Conservation (phyloP, 2,888 invertebrate genomes). For the Ophonus ardosiacus region DNA sequence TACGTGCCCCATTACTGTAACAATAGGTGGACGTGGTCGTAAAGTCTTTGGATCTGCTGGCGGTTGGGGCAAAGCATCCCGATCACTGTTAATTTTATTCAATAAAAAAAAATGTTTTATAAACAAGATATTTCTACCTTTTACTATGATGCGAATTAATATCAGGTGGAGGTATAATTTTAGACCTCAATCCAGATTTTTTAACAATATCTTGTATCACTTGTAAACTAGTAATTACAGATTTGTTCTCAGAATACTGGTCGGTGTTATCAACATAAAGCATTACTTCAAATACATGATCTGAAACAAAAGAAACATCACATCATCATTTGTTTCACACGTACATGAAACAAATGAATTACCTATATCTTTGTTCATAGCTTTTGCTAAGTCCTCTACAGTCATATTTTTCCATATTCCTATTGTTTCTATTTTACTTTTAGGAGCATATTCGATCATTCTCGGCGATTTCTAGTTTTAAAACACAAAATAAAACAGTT, state of each 20-base stretch:
- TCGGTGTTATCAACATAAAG: constrained; percentile 81
- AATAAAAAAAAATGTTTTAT: constrained; percentile 67
- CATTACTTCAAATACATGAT: constrained; percentile 84
- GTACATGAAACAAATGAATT: constrained; percentile 64
- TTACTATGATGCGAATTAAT: constrained; percentile 74
- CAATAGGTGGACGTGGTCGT: constrained; percentile 91
- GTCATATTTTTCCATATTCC: constrained; percentile 91
- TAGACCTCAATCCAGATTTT: constrained; percentile 82
- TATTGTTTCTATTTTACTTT: constrained; percentile 78
- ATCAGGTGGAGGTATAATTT: constrained; percentile 78
- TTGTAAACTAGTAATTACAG: constrained; percentile 81
- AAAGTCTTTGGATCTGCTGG: constrained; percentile 82
- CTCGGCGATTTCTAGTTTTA: constrained; percentile 76
- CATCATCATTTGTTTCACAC: background rate
- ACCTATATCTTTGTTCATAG: constrained; percentile 82
- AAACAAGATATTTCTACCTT: constrained; percentile 71
- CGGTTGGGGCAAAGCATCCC: constrained; percentile 80
- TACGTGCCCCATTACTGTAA: constrained; percentile 99
- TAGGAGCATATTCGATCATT: constrained; percentile 81
- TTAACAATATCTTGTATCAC: constrained; percentile 84
- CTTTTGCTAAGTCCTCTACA: constrained; percentile 84
- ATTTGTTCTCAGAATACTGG: constrained; percentile 77
- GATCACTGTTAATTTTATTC: constrained; percentile 26
- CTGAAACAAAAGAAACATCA: constrained; percentile 71
- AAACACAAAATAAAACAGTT: constrained; percentile 1